Evolutionary conservation across 2,888 invertebrate species (phyloP), one percentile per base, ranked within the genome.

Genomic region (Polyommatus icarus): DNA sequence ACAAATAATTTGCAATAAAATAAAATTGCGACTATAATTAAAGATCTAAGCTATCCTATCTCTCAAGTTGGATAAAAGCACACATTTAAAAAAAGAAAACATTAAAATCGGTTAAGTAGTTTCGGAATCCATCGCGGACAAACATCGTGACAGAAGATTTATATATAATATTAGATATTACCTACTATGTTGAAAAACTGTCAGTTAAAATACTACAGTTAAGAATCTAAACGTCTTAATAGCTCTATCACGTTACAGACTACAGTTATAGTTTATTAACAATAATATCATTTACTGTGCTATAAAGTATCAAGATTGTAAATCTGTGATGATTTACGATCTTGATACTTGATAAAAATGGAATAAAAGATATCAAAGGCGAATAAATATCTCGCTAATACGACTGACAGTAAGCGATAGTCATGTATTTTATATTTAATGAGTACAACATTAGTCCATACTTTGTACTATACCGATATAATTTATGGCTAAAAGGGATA

Each of bases 331-430:
- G 46, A 46, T 46, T 77, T 71, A 77, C 67, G 50, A 77, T 71
- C 67, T 59, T 46, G 29, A 71, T 46, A 29, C 50, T 50, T 24
- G 40, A 50, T 71, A 71, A 71, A 71, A 77, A 71, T 71, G 54
- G 10, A 78, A 78, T 77, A 75, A 76, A 76, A 78, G 46, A 71
- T 50, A 76, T 72, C 71, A 61, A 71, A 76, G 54, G 79, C 29
- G 76, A 24, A 71, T 29, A 18, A 24, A 36, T 46, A n/a, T n/a
- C 57, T 8, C n/a, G 7, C 76, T 71, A 71, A 76, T n/a, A 40
- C 71, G 76, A 77, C 76, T 77, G 76, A 79, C 79, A 78, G 67
- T 78, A 18, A 18, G 54, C 54, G 54, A 54, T 59, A 59, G 7
- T 59, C 59, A 20, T 59, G 59, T 59, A 59, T 59, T 59, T 59